Evolutionary conservation across 2,888 invertebrate species (phyloP).

Genomic region (Tryphoninae sp.): DNA sequence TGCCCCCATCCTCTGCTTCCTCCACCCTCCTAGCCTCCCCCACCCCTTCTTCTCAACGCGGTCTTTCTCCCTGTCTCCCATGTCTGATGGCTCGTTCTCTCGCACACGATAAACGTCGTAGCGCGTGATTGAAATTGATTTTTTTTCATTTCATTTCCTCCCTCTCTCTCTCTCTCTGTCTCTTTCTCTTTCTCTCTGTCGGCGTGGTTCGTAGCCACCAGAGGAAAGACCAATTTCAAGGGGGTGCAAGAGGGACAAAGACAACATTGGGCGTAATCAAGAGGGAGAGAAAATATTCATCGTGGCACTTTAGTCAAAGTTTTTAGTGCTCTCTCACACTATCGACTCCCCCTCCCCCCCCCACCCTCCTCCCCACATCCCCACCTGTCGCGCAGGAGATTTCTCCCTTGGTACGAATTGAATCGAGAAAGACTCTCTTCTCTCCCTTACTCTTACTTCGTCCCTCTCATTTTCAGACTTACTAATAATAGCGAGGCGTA

Average conservation of each 20-base stretch:
- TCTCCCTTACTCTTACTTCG: no score
- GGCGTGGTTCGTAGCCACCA: conserved; percentile 33
- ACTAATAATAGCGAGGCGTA: conserved; percentile 39
- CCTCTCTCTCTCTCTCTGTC: conserved; percentile 30
- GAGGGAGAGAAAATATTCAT: conserved; percentile 62
- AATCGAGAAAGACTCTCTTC: no score
- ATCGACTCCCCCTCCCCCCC: no score
- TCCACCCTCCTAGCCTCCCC: neutral
- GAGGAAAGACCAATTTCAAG: conserved; percentile 58
- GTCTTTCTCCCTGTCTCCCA: conserved; percentile 21
- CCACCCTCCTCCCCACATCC: no score
- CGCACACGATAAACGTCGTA: conserved; percentile 59
- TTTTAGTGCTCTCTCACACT: conserved; percentile 22
- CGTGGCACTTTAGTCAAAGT: conserved; percentile 52
- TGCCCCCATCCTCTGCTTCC: conserved; percentile 11
- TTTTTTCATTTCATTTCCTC: conserved; percentile 55
- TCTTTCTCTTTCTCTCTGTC: conserved; percentile 17
- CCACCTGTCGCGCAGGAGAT: neutral
- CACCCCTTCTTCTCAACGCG: neutral
- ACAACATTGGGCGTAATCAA: conserved; percentile 3
- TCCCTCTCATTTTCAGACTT: no score
- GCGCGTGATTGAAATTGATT: conserved; percentile 75
- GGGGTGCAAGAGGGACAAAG: conserved; percentile 8
- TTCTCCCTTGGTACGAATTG: neutral
- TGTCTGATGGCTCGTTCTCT: conserved; percentile 38